phyloP scores from a whole-genome alignment of 2,113 vertebrate species.

The Dissostichus mawsoni region DNA sequence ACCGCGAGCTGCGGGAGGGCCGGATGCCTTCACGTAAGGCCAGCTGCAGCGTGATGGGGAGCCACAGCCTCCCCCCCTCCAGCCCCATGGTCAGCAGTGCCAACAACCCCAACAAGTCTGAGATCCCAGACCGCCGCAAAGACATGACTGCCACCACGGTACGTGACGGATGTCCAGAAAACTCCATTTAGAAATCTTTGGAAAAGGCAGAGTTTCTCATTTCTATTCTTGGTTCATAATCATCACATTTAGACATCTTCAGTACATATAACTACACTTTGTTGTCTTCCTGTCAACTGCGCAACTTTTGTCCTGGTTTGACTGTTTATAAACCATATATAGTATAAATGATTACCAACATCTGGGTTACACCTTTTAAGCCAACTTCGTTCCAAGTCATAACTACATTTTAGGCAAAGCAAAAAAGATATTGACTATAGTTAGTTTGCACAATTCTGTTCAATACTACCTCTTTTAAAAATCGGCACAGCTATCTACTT shows the following conservation, averaged over 20 bases:
- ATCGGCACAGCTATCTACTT: no score
- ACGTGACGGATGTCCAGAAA: constrained; percentile 44
- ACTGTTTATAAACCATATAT: no score
- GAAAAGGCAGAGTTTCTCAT: background rate
- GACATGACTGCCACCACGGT: constrained; percentile 91
- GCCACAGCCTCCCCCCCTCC: constrained; percentile 90
- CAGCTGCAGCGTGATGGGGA: constrained; percentile 88
- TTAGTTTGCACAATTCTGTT: no score
- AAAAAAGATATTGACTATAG: no score
- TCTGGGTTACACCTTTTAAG: no score
- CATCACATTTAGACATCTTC: background rate
- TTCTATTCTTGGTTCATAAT: background rate
- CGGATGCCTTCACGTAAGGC: constrained; percentile 89
- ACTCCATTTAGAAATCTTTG: background rate
- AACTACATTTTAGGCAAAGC: no score
- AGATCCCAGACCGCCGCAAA: constrained; percentile 94
- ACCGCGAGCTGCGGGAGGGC: constrained; percentile 90
- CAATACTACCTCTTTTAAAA: no score
- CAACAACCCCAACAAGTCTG: constrained; percentile 95
- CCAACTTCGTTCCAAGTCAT: no score
- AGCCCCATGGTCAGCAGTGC: constrained; percentile 97
- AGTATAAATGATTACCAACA: no score
- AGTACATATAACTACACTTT: no score
- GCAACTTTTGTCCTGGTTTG: no score
- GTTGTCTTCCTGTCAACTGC: no score